Evolutionary conservation across 2,797 vertebrate genomes (phyloP).

Genomic region (Galago senegalensis): DNA sequence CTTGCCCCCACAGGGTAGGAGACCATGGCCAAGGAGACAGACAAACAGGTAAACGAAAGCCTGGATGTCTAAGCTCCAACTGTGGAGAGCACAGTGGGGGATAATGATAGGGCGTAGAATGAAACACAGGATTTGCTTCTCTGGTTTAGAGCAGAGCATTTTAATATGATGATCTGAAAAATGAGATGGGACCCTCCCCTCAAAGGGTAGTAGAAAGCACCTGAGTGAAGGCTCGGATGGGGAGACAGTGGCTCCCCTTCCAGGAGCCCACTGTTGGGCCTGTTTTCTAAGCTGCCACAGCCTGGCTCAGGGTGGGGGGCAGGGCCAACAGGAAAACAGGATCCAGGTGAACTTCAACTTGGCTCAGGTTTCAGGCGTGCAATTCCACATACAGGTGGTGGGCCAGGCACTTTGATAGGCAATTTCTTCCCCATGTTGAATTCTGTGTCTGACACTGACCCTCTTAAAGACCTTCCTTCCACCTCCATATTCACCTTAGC

Average conservation of each 20-base stretch:
- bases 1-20: not conserved
- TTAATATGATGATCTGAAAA: not conserved
- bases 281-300: not conserved
- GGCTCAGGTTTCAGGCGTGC: not conserved
- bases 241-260: not conserved
- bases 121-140: not conserved
- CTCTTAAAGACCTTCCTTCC: not conserved
- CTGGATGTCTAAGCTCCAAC: not conserved
- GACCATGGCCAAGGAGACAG: not conserved
- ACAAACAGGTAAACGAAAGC: not conserved
- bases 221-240: too few species aligned
- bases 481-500: not conserved
- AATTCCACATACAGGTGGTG: not conserved
- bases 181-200: not conserved
- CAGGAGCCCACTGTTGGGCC: not conserved
- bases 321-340: not conserved
- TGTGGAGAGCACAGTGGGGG: not conserved
- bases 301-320: not conserved
- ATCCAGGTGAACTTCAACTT: not conserved
- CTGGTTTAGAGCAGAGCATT: not conserved
- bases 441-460: not conserved
- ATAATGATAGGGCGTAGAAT: not conserved
- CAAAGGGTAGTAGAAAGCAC: not conserved
- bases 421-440: not conserved
- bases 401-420: not conserved